phyloP scores from a whole-genome alignment of 2,797 vertebrate species.

The Tiaroga cobitis region DNA sequence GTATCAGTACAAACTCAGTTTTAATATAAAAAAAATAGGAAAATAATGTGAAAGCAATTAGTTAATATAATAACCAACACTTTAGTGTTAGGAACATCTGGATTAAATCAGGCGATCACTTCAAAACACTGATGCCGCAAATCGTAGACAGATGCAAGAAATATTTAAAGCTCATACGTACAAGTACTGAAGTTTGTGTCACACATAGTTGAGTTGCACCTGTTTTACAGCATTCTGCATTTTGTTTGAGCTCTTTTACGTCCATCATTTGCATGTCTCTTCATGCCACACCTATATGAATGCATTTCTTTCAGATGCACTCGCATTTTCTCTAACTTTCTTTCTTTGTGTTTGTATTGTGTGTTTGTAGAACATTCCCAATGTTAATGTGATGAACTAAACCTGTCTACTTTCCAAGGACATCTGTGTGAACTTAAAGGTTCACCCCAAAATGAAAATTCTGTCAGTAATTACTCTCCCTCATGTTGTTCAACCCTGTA shows the following conservation, averaged over 20 bases:
- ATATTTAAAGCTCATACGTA: not conserved
- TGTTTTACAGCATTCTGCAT: slow-evolving; percentile 8
- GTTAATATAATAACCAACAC: not conserved
- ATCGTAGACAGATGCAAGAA: not conserved
- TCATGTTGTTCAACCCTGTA: too few species aligned
- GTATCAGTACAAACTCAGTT: not conserved
- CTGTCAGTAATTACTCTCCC: too few species aligned
- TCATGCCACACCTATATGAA: not conserved
- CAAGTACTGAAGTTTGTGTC: not conserved
- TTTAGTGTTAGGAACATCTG: not conserved
- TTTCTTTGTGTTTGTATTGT: not conserved
- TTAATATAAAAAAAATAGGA: not conserved
- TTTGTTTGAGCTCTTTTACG: not conserved
- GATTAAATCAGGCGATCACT: not conserved
- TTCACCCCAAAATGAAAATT: too few species aligned
- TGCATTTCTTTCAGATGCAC: not conserved
- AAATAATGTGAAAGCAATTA: not conserved
- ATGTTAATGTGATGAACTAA: not conserved
- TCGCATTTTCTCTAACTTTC: not conserved
- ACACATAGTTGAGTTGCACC: not conserved
- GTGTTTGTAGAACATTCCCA: not conserved
- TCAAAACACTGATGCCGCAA: not conserved
- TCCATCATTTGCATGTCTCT: not conserved
- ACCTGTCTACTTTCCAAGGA: not conserved
- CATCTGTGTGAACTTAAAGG: not conserved